Evolutionary conservation across 1,140 invertebrate species (phyloP).

Genomic region (Euschistus heros): DNA sequence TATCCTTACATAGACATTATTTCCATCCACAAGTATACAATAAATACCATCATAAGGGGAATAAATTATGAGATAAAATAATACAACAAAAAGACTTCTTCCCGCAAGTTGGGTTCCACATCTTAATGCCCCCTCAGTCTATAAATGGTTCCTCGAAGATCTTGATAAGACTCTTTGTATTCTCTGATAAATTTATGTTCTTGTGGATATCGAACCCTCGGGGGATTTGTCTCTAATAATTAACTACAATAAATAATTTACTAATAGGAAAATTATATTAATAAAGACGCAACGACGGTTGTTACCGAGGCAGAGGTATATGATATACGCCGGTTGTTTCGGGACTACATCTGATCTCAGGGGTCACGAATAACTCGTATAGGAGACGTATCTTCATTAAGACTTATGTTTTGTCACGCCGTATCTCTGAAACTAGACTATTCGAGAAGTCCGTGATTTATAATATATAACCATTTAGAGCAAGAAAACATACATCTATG

Average conservation of each 20-base stretch:
- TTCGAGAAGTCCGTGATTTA: too few relatives aligned
- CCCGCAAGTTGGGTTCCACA: not conserved
- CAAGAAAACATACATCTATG: too few relatives aligned
- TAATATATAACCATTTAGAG: too few relatives aligned
- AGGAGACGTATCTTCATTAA: too few relatives aligned
- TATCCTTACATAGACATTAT: too few relatives aligned
- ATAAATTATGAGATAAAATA: too few relatives aligned
- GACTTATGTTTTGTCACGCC: too few relatives aligned
- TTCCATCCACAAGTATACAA: too few relatives aligned
- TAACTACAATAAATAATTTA: constrained; percentile 12
- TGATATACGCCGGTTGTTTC: not conserved
- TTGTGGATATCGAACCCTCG: not conserved
- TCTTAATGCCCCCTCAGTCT: not conserved
- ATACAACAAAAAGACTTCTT: too few relatives aligned
- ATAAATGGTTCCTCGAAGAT: constrained; percentile 1
- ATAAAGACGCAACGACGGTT: constrained; percentile 4
- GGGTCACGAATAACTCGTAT: not conserved
- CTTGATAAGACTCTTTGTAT: constrained; percentile 12
- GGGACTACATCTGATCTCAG: not conserved
- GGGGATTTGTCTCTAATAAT: constrained; percentile 14
- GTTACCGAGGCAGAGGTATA: not conserved
- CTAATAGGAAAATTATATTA: constrained; percentile 17
- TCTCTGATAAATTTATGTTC: constrained; percentile 7
- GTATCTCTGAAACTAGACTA: too few relatives aligned
- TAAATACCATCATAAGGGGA: too few relatives aligned